Evolutionary conservation across 2,797 vertebrate genomes (phyloP), one percentile per base, ranked within the genome.

Genomic region (Tamandua tetradactyla): DNA sequence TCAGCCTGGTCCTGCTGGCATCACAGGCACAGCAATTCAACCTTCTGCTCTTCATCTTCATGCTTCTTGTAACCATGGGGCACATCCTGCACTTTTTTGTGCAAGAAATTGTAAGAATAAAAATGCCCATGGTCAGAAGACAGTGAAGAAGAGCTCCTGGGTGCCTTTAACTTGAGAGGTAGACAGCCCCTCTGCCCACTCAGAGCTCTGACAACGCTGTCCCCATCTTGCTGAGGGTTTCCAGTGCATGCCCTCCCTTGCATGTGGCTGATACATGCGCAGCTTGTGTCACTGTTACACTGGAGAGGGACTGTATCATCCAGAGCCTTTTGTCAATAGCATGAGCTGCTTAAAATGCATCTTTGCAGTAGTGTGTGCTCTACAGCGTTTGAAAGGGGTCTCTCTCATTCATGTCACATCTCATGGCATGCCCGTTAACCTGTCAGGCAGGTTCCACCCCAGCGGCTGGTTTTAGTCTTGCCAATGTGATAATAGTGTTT

Each of bases 21-120:
- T 98, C 98, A 3, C 97, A 98, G 97, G 98, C 97, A 0, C 98
- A 98, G 93, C 98, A 98, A 97, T 98, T 98, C 88, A 98, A 98
- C 88, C 96, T 98, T 96, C 97, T 99, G 32, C 98, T 98, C 93
- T 98, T 98, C 89, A 98, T 98, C 98, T 99, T 98, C 66, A 98
- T 98, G 17, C 94, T 98, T 55, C 98, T 98, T 98, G 98, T 98
- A 96, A 98, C 98, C 93, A 97, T 97, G 0, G 98, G 98, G 81
- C 98, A 98, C 71, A 95, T 95, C 30, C 98, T 98, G 98, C 98
- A 98, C 97, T 99, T 99, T 97, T 89, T 98, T 93, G 99, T 40
- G 97, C 98, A 69, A 98, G 98, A 96, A 99, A 98, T 97, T 98
- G 97, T 96, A 98, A 98, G 97, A 98, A 97, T 97, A 98, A 98